Base-by-base conservation (phyloP, 2,888 invertebrate species). In the Heterodera filipjevi region DNA sequence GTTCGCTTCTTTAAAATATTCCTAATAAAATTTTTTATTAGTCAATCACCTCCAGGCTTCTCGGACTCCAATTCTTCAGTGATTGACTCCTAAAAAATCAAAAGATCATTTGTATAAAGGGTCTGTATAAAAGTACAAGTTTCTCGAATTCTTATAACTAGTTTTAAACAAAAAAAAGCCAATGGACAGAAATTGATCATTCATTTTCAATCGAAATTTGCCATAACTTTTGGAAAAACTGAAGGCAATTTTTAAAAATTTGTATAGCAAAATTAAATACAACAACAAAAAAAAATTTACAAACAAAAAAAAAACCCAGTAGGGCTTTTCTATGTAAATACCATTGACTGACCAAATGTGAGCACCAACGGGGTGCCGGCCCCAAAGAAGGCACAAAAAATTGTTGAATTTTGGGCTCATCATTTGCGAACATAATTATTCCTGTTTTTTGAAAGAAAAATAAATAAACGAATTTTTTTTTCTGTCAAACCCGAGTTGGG, bases 291-390 rank as follows among this genome's bases (percentile, higher is more conserved):
- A n/a, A n/a, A n/a, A n/a, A n/a, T n/a, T n/a, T n/a, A n/a, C n/a
- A n/a, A n/a, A n/a, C n/a, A n/a, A n/a, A n/a, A n/a, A n/a, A 44
- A 44, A 44, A 44, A 44, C 12, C 12, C 44, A 44, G 44, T 44
- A 10, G 44, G 44, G 12, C 5, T 53, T 53, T 53, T 53, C 5
- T 19, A 53, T 1, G 1, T 16, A 19, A 49, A 19, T 49, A 3
- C 49, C n/a, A n/a, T n/a, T n/a, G n/a, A n/a, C 59, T 27, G 5
- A 59, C 59, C 79, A 99, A 92, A 91, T 96, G 97, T 12, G 95
- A 93, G 89, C 97, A 98, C 99, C 99, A 99, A 86, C 92, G 93
- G 0, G 99, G 99, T 1, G 99, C 99, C 32, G 97, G 95, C 19
- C 95, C 95, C 89, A 92, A 83, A 39, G 90, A 89, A 90, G 92